Evolutionary conservation across 2,888 invertebrate species (phyloP).

Genomic region (Mesorhabditis spiculigera): DNA sequence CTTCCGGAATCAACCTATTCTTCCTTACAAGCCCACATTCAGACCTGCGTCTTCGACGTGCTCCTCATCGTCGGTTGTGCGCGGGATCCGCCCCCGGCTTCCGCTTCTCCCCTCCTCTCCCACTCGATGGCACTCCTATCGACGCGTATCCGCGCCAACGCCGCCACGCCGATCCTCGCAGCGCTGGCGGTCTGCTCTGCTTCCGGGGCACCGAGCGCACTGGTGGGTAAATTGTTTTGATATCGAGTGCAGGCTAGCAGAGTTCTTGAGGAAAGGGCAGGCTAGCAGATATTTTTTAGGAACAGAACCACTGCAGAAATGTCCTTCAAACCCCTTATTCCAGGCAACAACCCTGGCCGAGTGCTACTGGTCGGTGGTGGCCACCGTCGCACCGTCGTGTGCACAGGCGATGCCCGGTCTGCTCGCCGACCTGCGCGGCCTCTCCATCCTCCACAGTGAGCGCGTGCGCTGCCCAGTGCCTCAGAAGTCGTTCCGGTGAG

Average conservation of each 20-base stretch:
- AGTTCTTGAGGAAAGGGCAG: not conserved
- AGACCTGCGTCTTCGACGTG: constrained; percentile 47
- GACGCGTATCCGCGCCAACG: constrained; percentile 20
- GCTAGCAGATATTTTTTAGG: too few species aligned
- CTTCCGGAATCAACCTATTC: not conserved
- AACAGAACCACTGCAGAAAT: too few species aligned
- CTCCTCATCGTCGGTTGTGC: constrained; percentile 33
- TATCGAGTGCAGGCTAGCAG: not conserved
- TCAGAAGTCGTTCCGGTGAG: not conserved
- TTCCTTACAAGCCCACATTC: constrained; percentile 37
- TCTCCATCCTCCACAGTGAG: constrained; percentile 32
- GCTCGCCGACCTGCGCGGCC: constrained; percentile 25
- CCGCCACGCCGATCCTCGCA: constrained; percentile 23
- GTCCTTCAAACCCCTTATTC: not conserved
- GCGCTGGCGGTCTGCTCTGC: constrained; percentile 25
- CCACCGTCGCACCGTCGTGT: not conserved
- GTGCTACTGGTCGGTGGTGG: not conserved
- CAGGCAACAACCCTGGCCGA: not conserved
- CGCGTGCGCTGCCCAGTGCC: constrained; percentile 15
- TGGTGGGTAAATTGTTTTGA: not conserved
- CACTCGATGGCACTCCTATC: constrained; percentile 17
- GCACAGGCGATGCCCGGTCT: constrained; percentile 18
- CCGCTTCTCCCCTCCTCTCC: constrained; percentile 14
- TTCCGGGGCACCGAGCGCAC: not conserved
- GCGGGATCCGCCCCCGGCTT: constrained; percentile 9